Base-by-base conservation (phyloP, 2,888 invertebrate species). In the Coelopa pilipes region DNA sequence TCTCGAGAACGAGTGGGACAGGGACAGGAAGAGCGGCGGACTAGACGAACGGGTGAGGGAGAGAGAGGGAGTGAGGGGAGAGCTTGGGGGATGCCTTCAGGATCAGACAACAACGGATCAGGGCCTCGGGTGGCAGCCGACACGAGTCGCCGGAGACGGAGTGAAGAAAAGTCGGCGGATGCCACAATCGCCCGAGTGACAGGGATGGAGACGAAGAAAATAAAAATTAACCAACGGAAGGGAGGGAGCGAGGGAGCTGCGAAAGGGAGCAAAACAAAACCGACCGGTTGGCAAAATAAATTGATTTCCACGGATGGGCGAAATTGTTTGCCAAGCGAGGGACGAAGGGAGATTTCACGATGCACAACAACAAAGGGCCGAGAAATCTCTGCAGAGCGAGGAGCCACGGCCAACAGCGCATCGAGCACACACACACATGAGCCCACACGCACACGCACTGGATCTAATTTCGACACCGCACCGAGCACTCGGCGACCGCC, bases 241-340 rank as follows among this genome's bases (percentile, higher is more conserved):
- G 7, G 34, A 34, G 34, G 7, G 34, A 34, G 2, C 7, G 34
- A 34, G 34, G 7, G 34, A 34, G 2, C 7, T 2, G 7, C 19
- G 4, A 59, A 59, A 59, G 24, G 57, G 19, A 34, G 34, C 34
- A 34, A 34, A 34, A 34, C 34, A 34, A 34, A 34, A 34, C 34
- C 7, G 34, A 4, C 4, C 7, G 34, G 34, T 34, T 34, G 34
- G 7, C 4, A 60, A 62, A 45, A 45, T 62, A 62, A 62, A 62
- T 62, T 62, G 62, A 34, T 62, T 62, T 62, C 34, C 24, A 62
- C 62, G 34, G 62, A 62, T 62, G 24, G 24, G 62, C 45, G 62
- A 62, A 62, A 62, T 62, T 62, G 34, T 62, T 45, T 62, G 62
- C 13, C 24, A 62, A 62, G 34, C 53, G 53, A 53, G 10, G 34